Conservation (phyloP, 35 echinoderm and acorn worm species). For the Hemicentrotus pulcherrimus region DNA sequence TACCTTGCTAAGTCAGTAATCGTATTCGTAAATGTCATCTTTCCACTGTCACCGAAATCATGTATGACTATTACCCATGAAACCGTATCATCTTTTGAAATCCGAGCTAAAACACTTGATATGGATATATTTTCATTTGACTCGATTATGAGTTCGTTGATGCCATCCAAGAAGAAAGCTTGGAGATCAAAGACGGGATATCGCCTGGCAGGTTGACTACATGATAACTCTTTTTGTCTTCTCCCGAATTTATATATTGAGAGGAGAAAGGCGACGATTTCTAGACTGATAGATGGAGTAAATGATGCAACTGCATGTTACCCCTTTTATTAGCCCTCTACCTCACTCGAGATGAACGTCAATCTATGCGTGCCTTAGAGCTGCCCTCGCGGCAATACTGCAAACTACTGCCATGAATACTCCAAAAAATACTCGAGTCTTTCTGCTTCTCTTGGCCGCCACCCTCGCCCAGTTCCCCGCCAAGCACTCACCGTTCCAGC, state of each 20-base stretch:
- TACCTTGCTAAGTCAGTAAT: too few species aligned
- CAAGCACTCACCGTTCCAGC: neutral
- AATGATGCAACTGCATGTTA: constrained; percentile 36
- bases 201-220: neutral
- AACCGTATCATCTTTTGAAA: neutral
- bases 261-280: constrained; percentile 14
- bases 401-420: constrained; percentile 40
- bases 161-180: neutral
- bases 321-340: constrained; percentile 48
- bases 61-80: neutral
- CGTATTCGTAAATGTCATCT: neutral
- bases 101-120: constrained; percentile 11
- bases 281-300: constrained; percentile 30
- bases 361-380: constrained; percentile 54
- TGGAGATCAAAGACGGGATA: neutral
- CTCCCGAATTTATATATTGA: neutral
- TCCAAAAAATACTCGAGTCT: constrained; percentile 49
- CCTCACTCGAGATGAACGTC: constrained; percentile 44
- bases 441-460: neutral
- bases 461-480: neutral
- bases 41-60: neutral
- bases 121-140: constrained; percentile 20
- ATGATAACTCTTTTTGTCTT: neutral
- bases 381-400: constrained; percentile 11
- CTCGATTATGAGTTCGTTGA: neutral